Evolutionary conservation across 2,113 vertebrate species (phyloP), one percentile per base, ranked within the genome.

Genomic region (Oryzias woworae): DNA sequence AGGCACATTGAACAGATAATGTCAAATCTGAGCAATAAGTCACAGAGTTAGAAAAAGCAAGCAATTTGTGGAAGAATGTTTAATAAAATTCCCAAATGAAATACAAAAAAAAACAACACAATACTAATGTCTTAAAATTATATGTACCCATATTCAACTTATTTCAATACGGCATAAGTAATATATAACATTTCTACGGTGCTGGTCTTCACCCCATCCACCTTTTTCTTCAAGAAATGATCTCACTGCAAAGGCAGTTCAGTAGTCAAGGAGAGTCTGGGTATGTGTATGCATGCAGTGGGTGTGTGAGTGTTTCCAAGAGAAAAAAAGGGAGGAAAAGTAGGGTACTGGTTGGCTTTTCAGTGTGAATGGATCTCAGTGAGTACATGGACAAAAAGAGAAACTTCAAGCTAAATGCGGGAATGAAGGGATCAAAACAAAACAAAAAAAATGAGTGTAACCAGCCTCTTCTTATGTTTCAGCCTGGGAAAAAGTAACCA

Each of bases 161-260:
- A 49, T 58, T 45, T 66, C 49, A 31, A 28, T 61, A 57, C 68
- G 8, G 55, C 4, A 13, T 36, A 48, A 61, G 47, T 58, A 42
- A 74, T 31, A 70, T 12, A 14, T 5, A 22, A 49, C 50, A 22
- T n/a, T 80, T 64, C 58, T 48, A 67, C 68, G 66, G 67, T 76
- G 65, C 12, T n/a, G 69, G 50, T 75, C 58, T 66, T 45, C 56
- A 78, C 84, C 58, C 53, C 28, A 42, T 76, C 63, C 47, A 72
- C 63, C 78, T 75, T 75, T 82, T 85, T 83, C 69, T 80, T 60
- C 24, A 66, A 81, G 62, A 24, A 36, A 74, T 89, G 87, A 91
- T 87, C 87, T 91, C 88, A 88, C 76, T 82, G 77, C 82, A 81
- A 82, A 73, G 85, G 87, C 82, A 90, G 85, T 86, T 85, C 62